Base-by-base conservation (phyloP, 2,888 invertebrate genomes). In the Eupithecia pulchellata region DNA sequence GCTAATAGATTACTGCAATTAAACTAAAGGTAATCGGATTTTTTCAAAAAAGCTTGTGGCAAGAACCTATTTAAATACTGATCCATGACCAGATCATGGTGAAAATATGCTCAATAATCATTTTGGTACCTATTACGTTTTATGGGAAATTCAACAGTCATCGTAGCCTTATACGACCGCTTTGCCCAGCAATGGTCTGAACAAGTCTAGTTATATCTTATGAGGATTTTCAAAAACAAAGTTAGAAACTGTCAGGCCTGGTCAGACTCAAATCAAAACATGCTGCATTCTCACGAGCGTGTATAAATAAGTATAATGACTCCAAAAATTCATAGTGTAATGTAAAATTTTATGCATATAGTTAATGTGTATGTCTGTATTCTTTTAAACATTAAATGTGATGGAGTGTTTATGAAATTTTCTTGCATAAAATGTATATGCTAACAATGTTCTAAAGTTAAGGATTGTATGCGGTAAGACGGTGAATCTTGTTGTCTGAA, bases 241-340 rank as follows among this genome's bases (percentile, higher is more conserved):
- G n/a, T 11, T n/a, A 52, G 62, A 67, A 34, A 52, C 14, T 20
- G 25, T 11, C n/a, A 42, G 4, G 39, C 57, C 25, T 36, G 55
- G 29, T 61, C 64, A 67, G 69, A 67, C 65, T 64, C 67, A 30
- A 57, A 60, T 65, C 42, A 69, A 73, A 72, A 69, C 69, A 81
- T 81, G 85, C 88, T 89, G 90, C 83, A 84, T 82, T 88, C 89
- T 89, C 71, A 70, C 75, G 89, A 90, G 91, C 90, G 83, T 87
- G 87, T 84, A 86, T 84, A 86, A 76, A 79, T 86, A 88, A 88
- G 87, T 87, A 87, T 87, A 85, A 86, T 87, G 88, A 91, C 91
- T 92, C 92, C 92, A 91, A 92, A 92, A 90, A 91, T 87, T 83
- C 87, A 84, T 87, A 89, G 86, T 84, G 82, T 88, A 85, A 86